Conservation (phyloP, 2,888 invertebrate genomes). For the Scaptomyza reducta region DNA sequence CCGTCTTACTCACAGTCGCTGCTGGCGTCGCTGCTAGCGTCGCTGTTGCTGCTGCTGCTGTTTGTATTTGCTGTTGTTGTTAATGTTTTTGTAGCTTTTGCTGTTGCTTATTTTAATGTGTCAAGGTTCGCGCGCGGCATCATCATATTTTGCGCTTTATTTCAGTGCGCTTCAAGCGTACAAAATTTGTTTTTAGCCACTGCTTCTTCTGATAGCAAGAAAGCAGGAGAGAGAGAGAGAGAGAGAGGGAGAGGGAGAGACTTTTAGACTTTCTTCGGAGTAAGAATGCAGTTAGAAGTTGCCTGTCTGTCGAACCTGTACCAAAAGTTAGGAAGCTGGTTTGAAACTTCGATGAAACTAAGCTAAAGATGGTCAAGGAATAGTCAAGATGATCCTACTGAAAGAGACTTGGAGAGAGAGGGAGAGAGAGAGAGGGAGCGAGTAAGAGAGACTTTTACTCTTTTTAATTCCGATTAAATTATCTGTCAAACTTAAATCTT, state of each 20-base stretch:
- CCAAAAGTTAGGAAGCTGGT: not conserved
- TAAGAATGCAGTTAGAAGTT: not conserved
- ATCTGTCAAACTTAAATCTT: not conserved
- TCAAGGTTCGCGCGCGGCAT: conserved; percentile 79
- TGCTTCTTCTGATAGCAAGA: conserved; percentile 1
- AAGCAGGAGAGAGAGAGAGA: not conserved
- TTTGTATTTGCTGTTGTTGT: conserved; percentile 6
- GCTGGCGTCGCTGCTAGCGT: conserved; percentile 40
- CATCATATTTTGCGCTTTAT: conserved; percentile 79
- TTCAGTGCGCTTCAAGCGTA: conserved; percentile 63
- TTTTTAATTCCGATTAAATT: too few species aligned
- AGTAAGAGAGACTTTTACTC: too few species aligned
- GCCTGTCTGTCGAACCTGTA: not conserved
- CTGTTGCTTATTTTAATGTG: conserved; percentile 79
- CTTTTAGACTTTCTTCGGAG: not conserved
- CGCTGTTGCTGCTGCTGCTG: conserved; percentile 11
- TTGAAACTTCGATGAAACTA: not conserved
- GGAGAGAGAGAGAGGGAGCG: too few species aligned
- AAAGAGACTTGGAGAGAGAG: too few species aligned
- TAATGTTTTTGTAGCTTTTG: conserved; percentile 20
- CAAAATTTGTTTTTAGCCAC: conserved; percentile 40
- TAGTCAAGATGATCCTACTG: too few species aligned
- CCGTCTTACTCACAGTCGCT: conserved; percentile 56
- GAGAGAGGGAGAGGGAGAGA: not conserved
- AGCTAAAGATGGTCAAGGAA: too few species aligned